Base-by-base conservation (phyloP, 2,113 vertebrate species). In the Sturnira hondurensis region DNA sequence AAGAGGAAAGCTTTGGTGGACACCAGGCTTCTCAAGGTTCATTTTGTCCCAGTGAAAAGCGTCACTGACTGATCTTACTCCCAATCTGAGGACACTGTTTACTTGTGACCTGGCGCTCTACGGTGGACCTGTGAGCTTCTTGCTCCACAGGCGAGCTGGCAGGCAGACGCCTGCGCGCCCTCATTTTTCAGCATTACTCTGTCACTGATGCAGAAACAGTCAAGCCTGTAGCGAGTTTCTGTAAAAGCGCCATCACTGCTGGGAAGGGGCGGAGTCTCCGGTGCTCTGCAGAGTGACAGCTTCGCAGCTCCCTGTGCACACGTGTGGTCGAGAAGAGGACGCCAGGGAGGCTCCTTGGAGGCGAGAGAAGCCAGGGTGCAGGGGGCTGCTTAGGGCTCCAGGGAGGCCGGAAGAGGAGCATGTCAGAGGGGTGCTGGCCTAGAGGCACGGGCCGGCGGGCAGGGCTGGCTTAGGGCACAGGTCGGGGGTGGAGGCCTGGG, bases 161-260 rank as follows among this genome's bases (percentile, higher is more conserved):
- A 43, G 31, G 58, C n/a, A 86, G 73, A 36, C 63, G 24, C 71
- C 2, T 17, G 12, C 26, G 16, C 0, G 0, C 52, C 19, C 0
- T 33, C 31, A 2, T 52, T 56, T 36, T n/a, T n/a, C 45, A 74
- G 4, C 11, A 7, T 50, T 0, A 9, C 47, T 68, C 58, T 70
- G 65, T 63, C 22, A 2, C 22, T 33, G 36, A 15, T 3, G 7
- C 38, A 54, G 52, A 9, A 31, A 28, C 11, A 36, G 8, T 26
- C 52, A 28, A 1, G 26, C 77, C 52, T 38, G 47, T 31, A 36
- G 77, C 26, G 52, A 16, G 15, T 28, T 10, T 81, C 28, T 38
- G 15, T 28, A 14, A 56, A 36, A 22, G 67, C 22, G 77, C 15
- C 22, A 1, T 3, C n/a, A 16, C 7, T 24, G 19, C 33, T 26